These are phyloP conservation scores for Sepioteuthis lessoniana DNA, from an alignment of 2,888 invertebrate genomes.

Conservation along the genomic window DNA sequence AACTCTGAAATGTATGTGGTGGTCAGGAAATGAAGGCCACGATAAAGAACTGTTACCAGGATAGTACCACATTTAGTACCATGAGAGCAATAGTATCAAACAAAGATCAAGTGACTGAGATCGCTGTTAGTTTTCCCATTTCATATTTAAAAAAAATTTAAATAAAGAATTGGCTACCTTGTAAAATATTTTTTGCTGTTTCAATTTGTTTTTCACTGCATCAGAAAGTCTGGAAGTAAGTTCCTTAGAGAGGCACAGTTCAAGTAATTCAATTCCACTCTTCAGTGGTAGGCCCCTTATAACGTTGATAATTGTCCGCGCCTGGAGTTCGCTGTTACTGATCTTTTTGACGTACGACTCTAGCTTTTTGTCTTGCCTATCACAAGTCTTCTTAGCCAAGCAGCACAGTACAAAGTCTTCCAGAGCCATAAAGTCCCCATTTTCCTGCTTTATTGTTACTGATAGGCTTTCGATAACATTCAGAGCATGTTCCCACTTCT, in stretches of 20 bases:
- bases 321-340: slow-evolving; percentile 55
- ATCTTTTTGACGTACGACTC: slow-evolving; percentile 39
- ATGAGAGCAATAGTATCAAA: too few species aligned
- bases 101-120: too few species aligned
- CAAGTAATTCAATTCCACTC: slow-evolving; percentile 65
- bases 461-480: slow-evolving; percentile 65
- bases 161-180: slow-evolving; percentile 61
- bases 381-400: slow-evolving; percentile 53
- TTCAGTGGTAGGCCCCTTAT: slow-evolving; percentile 63
- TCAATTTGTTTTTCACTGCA: slow-evolving; percentile 58
- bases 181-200: slow-evolving; percentile 62
- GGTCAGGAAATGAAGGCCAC: too few species aligned
- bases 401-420: slow-evolving; percentile 68
- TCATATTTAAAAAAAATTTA: too few species aligned
- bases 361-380: slow-evolving; percentile 37
- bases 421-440: slow-evolving; percentile 59
- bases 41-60: too few species aligned
- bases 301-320: slow-evolving; percentile 63
- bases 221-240: slow-evolving; percentile 51
- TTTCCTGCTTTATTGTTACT: slow-evolving; percentile 57
- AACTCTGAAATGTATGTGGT: too few species aligned
- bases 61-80: too few species aligned
- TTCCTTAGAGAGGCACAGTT: slow-evolving; percentile 61
- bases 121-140: too few species aligned
- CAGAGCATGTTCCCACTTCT: slow-evolving; percentile 65